phyloP scores from a whole-genome alignment of 2,797 vertebrate genomes.

The Microchirus variegatus region DNA sequence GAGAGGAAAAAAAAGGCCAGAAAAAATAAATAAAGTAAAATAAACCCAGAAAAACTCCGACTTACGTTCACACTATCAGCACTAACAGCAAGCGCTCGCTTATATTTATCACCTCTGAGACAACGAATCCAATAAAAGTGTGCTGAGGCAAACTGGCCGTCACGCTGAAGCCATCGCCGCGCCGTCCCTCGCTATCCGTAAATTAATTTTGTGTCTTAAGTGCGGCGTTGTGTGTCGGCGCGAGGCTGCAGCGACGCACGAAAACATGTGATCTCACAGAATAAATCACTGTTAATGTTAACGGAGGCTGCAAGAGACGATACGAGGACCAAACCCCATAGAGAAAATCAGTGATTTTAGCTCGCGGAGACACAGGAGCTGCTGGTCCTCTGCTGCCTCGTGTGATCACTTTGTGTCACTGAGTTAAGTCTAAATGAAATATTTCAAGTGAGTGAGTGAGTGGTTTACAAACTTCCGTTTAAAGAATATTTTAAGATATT shows the following conservation, averaged over 20 bases:
- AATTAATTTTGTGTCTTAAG: conserved; percentile 61
- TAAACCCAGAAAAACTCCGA: conserved; percentile 9
- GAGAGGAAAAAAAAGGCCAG: conserved; percentile 24
- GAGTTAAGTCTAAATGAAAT: no score
- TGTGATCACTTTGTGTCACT: no score
- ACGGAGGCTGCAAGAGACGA: no score
- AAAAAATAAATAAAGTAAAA: background rate
- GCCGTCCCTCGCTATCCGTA: conserved; percentile 40
- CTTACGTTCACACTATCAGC: conserved; percentile 33
- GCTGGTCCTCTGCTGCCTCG: no score
- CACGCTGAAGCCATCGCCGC: conserved; percentile 43
- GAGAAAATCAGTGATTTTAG: no score
- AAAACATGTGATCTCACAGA: no score
- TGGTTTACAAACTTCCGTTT: no score
- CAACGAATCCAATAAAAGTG: conserved; percentile 53
- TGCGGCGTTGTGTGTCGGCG: conserved; percentile 31
- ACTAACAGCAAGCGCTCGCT: conserved; percentile 22
- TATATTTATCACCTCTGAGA: conserved; percentile 34
- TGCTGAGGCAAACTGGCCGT: conserved; percentile 34
- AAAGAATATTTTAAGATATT: no score
- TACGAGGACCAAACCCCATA: no score
- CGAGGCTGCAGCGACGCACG: conserved; percentile 14
- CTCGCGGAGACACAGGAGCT: no score
- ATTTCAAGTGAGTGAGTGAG: no score
- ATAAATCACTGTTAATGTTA: no score